A percentile compares a stretch with the other conserved stretches of the same genome.
phyloP scores from a whole-genome alignment of 2,113 vertebrate genomes.

The Callionymus lyra region DNA sequence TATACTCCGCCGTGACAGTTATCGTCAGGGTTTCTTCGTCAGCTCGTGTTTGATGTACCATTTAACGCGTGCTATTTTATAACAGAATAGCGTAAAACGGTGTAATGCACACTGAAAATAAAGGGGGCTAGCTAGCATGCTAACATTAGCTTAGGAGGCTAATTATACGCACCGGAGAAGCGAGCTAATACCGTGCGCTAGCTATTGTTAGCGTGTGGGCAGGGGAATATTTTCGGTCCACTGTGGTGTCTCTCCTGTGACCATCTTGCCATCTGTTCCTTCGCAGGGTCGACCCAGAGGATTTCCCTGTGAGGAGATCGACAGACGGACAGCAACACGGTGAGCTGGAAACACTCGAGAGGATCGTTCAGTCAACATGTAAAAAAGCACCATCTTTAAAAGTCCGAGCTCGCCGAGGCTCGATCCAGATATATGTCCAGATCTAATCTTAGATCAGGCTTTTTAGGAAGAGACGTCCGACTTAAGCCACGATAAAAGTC shows the following conservation, averaged over 20 bases:
- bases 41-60: no score
- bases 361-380: slow-evolving; percentile 4
- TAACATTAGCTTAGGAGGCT: slow-evolving; percentile 49
- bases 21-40: no score
- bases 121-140: slow-evolving; percentile 46
- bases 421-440: no score
- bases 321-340: slow-evolving; percentile 23
- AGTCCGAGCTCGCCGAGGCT: slow-evolving; percentile 12
- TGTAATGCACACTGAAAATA: slow-evolving; percentile 26
- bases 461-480: no score
- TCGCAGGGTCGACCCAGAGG: slow-evolving; percentile 31
- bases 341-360: slow-evolving; percentile 23
- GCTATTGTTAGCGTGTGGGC: slow-evolving; percentile 56
- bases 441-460: no score
- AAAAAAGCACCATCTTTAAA: slow-evolving; percentile 51
- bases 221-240: slow-evolving; percentile 44
- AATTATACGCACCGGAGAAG: slow-evolving; percentile 50
- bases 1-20: no score
- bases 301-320: slow-evolving; percentile 12
- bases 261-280: slow-evolving; percentile 25
- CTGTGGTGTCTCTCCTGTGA: slow-evolving; percentile 23
- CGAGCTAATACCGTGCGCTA: slow-evolving; percentile 44
- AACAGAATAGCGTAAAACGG: slow-evolving; percentile 1
- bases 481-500: no score
- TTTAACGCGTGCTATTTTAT: background rate